Base-by-base conservation (phyloP, 2,113 vertebrate genomes). In the Triplophysa siluroides region DNA sequence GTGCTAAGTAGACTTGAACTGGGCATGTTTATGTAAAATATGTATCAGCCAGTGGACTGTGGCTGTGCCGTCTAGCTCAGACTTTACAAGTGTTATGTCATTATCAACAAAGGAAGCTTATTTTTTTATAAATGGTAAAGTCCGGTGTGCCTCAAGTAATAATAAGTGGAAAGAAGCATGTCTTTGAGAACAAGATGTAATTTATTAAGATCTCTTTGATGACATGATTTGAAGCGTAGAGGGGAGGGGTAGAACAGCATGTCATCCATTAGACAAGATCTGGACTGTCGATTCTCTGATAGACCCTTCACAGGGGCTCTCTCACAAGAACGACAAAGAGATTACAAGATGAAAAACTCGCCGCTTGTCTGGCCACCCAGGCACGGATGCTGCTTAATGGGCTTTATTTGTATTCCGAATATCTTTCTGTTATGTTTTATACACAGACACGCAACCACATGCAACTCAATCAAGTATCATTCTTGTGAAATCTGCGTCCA, bases 201-300 rank as follows among this genome's bases (percentile, higher is more conserved):
- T 79, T 84, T 67, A 83, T 85, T 74, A 50, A 78, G 26, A 62
- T 24, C 78, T 69, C 78, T 61, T 24, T 78, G 62, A 82, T 78
- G 67, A 70, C 45, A 7, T 14, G 18, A 78, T 50, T 43, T 43
- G 54, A 18, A 7, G 33, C 6, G 33, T 7, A 38, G 33, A 45
- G n/a, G 52, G 58, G 56, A 24, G 50, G 18, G 24, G 38, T 19
- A 45, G 61, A 23, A 50, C 45, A 63, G 79, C 62, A 50, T 81
- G 65, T 65, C 79, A 78, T 87, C 41, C 47, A 69, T 63, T 78
- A 72, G 5, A 62, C 45, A 19, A 47, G 71, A 47, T 58, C 23
- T 56, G 18, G n/a, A 21, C 41, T 52, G 38, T 61, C 52, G 18
- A 60, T 62, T 76, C 8, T 54, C 38, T 50, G 45, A 78, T 54